phyloP scores from a whole-genome alignment of 2,797 vertebrate genomes.

The Silurus lanzhouensis region DNA sequence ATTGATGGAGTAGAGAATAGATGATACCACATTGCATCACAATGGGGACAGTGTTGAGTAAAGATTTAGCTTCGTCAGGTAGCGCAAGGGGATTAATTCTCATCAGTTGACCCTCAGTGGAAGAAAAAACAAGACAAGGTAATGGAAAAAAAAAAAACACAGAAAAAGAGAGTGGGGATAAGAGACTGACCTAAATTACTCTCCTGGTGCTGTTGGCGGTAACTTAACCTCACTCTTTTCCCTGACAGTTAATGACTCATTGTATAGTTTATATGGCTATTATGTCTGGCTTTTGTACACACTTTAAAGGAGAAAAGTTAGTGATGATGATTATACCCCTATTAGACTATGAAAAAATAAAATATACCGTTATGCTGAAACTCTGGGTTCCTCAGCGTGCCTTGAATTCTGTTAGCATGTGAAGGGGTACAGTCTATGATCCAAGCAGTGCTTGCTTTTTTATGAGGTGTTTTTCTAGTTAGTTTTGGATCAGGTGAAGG shows the following conservation, averaged over 20 bases:
- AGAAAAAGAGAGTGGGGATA: slow-evolving; percentile 27
- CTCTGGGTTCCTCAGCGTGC: slow-evolving; percentile 79
- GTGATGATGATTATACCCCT: not conserved
- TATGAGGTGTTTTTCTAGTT: slow-evolving; percentile 16
- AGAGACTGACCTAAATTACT: slow-evolving; percentile 62
- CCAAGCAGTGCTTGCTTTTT: slow-evolving; percentile 43
- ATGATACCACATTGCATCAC: not conserved
- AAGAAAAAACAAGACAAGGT: slow-evolving; percentile 45
- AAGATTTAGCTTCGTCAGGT: not conserved
- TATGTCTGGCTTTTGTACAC: slow-evolving; percentile 18
- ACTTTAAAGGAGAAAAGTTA: not conserved
- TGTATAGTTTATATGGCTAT: slow-evolving; percentile 46
- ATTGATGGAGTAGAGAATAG: not conserved
- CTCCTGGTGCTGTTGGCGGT: slow-evolving; percentile 51
- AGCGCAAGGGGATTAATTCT: not conserved
- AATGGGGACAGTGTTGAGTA: not conserved
- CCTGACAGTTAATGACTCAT: slow-evolving; percentile 58
- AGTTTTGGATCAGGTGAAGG: slow-evolving; percentile 33
- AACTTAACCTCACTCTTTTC: slow-evolving; percentile 55
- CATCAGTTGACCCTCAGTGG: slow-evolving; percentile 43
- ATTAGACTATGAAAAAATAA: slow-evolving; percentile 5
- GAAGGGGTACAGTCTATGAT: slow-evolving; percentile 58
- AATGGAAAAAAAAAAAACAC: slow-evolving; percentile 46
- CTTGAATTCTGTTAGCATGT: slow-evolving; percentile 76
- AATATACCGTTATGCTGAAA: slow-evolving; percentile 83